Conservation (phyloP, 2,888 invertebrate species). For the Nebria salina region DNA sequence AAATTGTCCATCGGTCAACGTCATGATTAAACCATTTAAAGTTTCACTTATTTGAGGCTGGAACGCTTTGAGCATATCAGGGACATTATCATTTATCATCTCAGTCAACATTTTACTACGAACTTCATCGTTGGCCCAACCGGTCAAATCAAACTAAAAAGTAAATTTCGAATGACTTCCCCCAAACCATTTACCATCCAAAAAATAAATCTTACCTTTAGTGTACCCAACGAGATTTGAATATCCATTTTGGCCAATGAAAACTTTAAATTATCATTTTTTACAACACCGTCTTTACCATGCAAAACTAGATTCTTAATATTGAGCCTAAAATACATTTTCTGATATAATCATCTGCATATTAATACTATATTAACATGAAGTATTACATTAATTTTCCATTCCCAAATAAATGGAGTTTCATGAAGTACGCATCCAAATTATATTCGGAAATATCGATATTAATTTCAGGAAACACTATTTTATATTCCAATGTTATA, state of each 20-base stretch:
- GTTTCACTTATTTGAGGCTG: background rate
- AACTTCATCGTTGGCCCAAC: background rate
- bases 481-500: background rate
- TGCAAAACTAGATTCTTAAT: background rate
- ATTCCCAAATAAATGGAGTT: background rate
- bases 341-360: background rate
- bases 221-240: background rate
- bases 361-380: too few relatives aligned
- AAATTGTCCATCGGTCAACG: background rate
- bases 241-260: background rate
- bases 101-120: background rate
- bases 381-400: background rate
- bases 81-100: background rate
- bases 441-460: background rate
- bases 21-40: conserved; percentile 5
- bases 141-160: background rate
- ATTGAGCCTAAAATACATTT: background rate
- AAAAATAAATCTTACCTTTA: background rate
- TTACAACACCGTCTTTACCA: background rate
- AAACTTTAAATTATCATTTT: background rate
- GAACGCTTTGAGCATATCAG: background rate
- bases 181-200: background rate
- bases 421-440: background rate
- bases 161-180: too few relatives aligned
- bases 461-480: background rate